Evolutionary conservation across 2,888 invertebrate genomes (phyloP).

Genomic region (Ditula angustiorana): DNA sequence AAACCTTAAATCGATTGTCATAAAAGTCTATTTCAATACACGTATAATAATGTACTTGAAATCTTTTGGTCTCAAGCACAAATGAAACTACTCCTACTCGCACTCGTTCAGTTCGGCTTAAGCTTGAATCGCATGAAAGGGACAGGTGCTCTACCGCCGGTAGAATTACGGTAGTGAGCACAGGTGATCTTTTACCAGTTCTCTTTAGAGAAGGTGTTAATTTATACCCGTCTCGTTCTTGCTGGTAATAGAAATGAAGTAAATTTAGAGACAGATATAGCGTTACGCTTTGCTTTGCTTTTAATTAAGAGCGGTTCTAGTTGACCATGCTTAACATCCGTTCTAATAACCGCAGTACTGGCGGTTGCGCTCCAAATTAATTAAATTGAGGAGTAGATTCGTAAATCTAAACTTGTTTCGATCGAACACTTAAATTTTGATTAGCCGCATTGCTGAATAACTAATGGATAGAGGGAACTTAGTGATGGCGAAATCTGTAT

Average conservation of each 20-base stretch:
- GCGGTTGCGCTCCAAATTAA: constrained; percentile 64
- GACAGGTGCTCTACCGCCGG: constrained; percentile 83
- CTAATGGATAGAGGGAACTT: constrained; percentile 54
- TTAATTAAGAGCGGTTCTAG: constrained; percentile 73
- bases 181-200: constrained; percentile 84
- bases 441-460: constrained; percentile 47
- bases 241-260: constrained; percentile 46
- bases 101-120: constrained; percentile 82
- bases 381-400: constrained; percentile 64
- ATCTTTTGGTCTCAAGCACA: constrained; percentile 51
- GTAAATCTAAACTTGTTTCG: constrained; percentile 48
- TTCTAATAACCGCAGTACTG: constrained; percentile 68
- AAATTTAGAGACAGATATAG: constrained; percentile 60
- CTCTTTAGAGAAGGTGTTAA: constrained; percentile 72
- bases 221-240: constrained; percentile 72
- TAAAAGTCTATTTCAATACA: constrained; percentile 51
- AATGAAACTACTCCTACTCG: constrained; percentile 82
- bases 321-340: constrained; percentile 76
- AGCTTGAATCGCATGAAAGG: constrained; percentile 83
- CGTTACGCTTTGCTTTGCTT: constrained; percentile 57
- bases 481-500: constrained; percentile 43
- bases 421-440: constrained; percentile 47
- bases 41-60: constrained; percentile 45
- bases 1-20: constrained; percentile 24
- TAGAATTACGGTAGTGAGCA: constrained; percentile 85